Conservation (phyloP, 2,797 vertebrate genomes). For the Aphelocoma californica region DNA sequence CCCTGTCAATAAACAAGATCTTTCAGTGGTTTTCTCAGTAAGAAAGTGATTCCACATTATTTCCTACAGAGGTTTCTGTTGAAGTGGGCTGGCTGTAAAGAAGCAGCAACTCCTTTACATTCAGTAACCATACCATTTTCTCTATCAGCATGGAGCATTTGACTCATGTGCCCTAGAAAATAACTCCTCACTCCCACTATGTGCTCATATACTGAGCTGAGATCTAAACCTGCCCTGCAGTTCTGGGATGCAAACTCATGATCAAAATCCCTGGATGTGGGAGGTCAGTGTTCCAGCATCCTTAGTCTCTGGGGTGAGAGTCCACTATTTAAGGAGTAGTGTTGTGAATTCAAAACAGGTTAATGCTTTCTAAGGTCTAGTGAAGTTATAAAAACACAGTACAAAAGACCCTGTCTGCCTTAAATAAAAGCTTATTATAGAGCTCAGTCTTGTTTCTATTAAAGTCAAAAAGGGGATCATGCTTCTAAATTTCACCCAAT, state of each 20-base stretch:
- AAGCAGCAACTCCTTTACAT: conserved; percentile 15
- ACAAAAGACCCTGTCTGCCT: conserved; percentile 13
- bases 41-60: neutral
- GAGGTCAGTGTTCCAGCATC: neutral
- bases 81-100: conserved; percentile 17
- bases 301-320: neutral
- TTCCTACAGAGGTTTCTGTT: conserved; percentile 14
- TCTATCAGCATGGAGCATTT: conserved; percentile 39
- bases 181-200: neutral
- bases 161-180: conserved; percentile 53
- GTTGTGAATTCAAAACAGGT: conserved; percentile 17
- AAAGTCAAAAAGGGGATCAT: neutral
- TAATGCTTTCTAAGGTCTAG: conserved; percentile 37
- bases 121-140: conserved; percentile 46
- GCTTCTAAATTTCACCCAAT: conserved; percentile 36
- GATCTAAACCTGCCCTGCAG: conserved; percentile 31
- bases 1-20: conserved; percentile 2
- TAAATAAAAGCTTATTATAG: conserved; percentile 34
- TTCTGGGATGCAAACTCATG: conserved; percentile 36
- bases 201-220: neutral
- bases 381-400: conserved; percentile 21
- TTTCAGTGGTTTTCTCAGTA: neutral
- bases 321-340: conserved; percentile 35
- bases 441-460: conserved; percentile 26
- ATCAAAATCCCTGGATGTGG: conserved; percentile 4